A percentile compares a stretch with the other conserved stretches of the same genome.
Conservation (phyloP, 2,113 vertebrate genomes). For the Corythoichthys intestinalis region DNA sequence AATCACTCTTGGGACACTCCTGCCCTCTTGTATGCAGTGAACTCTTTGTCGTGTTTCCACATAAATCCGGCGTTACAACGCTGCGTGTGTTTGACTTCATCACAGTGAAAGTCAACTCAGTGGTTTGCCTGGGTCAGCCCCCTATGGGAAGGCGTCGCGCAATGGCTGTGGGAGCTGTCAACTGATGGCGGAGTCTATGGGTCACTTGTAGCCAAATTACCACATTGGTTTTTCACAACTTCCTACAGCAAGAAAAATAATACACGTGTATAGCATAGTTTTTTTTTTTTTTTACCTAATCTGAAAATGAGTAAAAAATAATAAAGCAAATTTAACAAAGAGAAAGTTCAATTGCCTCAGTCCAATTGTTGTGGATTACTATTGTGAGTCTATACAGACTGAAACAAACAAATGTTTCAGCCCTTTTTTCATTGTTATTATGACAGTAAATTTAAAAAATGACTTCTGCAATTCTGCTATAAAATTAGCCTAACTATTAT, state of each 20-base stretch:
- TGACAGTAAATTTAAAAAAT: not conserved
- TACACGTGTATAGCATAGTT: not conserved
- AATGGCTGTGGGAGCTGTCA: no score
- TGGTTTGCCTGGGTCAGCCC: no score
- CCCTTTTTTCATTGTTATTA: not conserved
- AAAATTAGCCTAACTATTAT: not conserved
- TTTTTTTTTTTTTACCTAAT: not conserved
- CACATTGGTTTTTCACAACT: not conserved
- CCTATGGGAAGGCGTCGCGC: no score
- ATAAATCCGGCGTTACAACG: no score
- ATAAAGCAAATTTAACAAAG: not conserved
- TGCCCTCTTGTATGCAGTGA: no score
- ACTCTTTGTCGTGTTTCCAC: no score
- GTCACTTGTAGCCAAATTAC: not conserved
- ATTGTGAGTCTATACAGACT: not conserved
- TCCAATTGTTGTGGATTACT: not conserved
- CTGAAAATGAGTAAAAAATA: not conserved
- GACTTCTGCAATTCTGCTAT: not conserved
- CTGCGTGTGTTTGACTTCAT: no score
- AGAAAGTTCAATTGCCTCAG: not conserved
- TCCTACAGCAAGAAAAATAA: not conserved
- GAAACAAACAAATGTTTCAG: not conserved
- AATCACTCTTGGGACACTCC: no score
- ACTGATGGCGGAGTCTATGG: no score
- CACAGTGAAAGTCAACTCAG: no score